A percentile compares a stretch with the other conserved stretches of the same genome.
phyloP scores from a whole-genome alignment of 2,888 invertebrate species.

The Sylvicola cinctus region DNA sequence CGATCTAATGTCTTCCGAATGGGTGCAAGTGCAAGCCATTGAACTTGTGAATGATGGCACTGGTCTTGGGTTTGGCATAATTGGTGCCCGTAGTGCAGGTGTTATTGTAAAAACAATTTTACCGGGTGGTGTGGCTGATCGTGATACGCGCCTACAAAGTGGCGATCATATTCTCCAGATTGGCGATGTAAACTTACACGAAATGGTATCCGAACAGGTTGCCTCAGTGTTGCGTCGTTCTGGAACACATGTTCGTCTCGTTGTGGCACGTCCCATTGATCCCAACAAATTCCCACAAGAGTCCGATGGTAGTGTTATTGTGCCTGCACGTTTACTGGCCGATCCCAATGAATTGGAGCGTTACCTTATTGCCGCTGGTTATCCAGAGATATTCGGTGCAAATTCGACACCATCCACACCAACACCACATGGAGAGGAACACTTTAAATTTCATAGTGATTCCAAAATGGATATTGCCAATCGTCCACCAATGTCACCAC shows the following conservation, averaged over 20 bases:
- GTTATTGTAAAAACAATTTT: conserved; percentile 99
- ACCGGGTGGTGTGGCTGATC: conserved; percentile 92
- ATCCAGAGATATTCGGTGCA: conserved; percentile 49
- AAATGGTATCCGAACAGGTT: conserved; percentile 97
- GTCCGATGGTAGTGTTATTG: conserved; percentile 36
- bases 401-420: conserved; percentile 28
- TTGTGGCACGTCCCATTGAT: conserved; percentile 81
- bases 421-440: conserved; percentile 5
- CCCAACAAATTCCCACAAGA: conserved; percentile 34
- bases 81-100: conserved; percentile 90
- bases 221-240: conserved; percentile 89
- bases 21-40: conserved; percentile 94
- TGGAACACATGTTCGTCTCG: conserved; percentile 82
- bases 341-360: conserved; percentile 75
- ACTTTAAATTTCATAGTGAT: conserved; percentile 6
- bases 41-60: conserved; percentile 95
- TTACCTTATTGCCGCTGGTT: conserved; percentile 66
- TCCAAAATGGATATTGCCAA: conserved; percentile 15
- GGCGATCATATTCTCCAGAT: conserved; percentile 97
- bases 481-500: conserved; percentile 17
- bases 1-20: conserved; percentile 67
- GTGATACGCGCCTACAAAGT: conserved; percentile 88
- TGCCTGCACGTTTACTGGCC: conserved; percentile 51
- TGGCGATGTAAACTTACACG: conserved; percentile 73
- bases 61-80: conserved; percentile 95